These are phyloP conservation scores for Allacma fusca DNA, from an alignment of 2,888 invertebrate species.

Conservation along the genomic window DNA sequence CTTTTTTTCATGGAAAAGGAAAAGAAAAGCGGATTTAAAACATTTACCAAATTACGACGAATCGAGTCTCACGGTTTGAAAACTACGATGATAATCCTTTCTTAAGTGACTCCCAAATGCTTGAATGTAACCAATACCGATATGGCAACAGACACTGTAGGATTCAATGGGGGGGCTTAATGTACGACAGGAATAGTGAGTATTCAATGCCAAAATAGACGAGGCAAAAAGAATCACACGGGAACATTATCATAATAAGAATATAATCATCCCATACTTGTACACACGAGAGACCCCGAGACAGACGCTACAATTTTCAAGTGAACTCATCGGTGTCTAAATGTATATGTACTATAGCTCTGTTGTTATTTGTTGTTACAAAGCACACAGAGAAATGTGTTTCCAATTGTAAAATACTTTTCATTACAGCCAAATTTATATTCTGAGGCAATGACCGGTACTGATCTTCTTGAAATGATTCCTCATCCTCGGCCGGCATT, in stretches of 20 bases:
- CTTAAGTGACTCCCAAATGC: too few relatives aligned
- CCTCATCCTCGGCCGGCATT: too few relatives aligned
- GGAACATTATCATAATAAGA: slow-evolving; percentile 34
- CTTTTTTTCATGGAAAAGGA: slow-evolving; percentile 1
- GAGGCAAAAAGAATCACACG: slow-evolving; percentile 26
- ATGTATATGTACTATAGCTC: neutral
- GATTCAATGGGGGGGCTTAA: neutral
- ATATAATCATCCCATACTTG: slow-evolving; percentile 19
- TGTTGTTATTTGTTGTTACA: slow-evolving; percentile 14
- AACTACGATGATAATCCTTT: neutral
- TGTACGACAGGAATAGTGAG: too few relatives aligned
- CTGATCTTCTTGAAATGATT: neutral
- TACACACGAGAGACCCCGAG: neutral
- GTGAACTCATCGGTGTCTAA: slow-evolving; percentile 8
- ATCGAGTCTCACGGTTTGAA: neutral
- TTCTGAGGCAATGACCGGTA: slow-evolving; percentile 30
- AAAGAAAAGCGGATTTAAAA: slow-evolving; percentile 7
- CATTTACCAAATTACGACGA: neutral
- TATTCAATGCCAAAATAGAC: neutral
- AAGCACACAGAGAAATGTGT: slow-evolving; percentile 5
- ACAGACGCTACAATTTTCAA: neutral
- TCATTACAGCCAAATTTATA: slow-evolving; percentile 16
- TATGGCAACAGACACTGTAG: too few relatives aligned
- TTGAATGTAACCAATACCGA: too few relatives aligned
- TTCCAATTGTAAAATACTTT: slow-evolving; percentile 22